Evolutionary conservation across 2,888 invertebrate species (phyloP).

Genomic region (Nudaria mundana): DNA sequence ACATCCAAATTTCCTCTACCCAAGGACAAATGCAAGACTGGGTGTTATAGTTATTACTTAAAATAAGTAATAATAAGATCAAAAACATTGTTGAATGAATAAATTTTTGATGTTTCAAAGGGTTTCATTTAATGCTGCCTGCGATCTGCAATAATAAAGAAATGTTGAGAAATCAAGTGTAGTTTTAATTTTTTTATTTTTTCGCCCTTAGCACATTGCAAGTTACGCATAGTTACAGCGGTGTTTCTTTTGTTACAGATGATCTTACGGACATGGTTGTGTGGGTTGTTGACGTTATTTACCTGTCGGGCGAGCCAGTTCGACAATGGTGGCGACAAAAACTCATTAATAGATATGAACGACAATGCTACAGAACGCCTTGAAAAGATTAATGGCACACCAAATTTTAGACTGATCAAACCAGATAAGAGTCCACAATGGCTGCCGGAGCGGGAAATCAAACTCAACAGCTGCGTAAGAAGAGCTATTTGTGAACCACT

Average conservation of each 20-base stretch:
- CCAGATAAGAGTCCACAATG: slow-evolving; percentile 81
- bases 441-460: slow-evolving; percentile 82
- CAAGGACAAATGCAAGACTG: slow-evolving; percentile 36
- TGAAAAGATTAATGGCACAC: slow-evolving; percentile 80
- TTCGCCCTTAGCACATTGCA: slow-evolving; percentile 25
- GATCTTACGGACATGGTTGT: slow-evolving; percentile 52
- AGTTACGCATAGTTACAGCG: slow-evolving; percentile 42
- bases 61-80: slow-evolving; percentile 29
- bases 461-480: slow-evolving; percentile 84
- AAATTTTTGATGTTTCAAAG: slow-evolving; percentile 64
- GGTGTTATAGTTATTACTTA: slow-evolving; percentile 24
- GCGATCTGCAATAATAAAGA: slow-evolving; percentile 75
- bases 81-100: slow-evolving; percentile 53
- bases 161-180: slow-evolving; percentile 65
- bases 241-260: slow-evolving; percentile 74
- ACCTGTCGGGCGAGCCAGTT: slow-evolving; percentile 59
- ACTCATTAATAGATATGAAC: slow-evolving; percentile 53
- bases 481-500: slow-evolving; percentile 86
- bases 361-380: slow-evolving; percentile 66
- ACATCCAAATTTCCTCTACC: slow-evolving; percentile 35
- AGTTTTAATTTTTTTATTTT: slow-evolving; percentile 68
- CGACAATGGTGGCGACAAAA: slow-evolving; percentile 60
- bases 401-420: slow-evolving; percentile 78
- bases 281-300: slow-evolving; percentile 45
- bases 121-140: slow-evolving; percentile 76